Conservation (phyloP, 2,113 vertebrate genomes). For the Lepisosteus oculatus region DNA sequence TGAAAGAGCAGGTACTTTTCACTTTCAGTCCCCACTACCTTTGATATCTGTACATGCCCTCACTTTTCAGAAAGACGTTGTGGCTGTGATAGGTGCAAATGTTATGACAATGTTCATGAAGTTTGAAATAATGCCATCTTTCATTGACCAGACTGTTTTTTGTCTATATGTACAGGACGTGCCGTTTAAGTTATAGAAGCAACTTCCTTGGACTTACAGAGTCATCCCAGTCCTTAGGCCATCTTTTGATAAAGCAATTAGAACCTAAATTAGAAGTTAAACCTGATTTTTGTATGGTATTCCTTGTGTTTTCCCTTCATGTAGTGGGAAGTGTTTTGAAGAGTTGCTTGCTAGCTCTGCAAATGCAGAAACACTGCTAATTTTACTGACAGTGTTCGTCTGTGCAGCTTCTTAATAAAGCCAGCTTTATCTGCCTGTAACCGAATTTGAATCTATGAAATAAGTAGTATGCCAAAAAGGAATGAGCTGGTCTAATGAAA, state of each 20-base stretch:
- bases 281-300: constrained; percentile 21
- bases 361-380: constrained; percentile 15
- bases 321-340: constrained; percentile 24
- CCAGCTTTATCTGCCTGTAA: constrained; percentile 39
- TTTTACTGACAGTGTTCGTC: constrained; percentile 33
- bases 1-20: too few species aligned
- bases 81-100: too few species aligned
- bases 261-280: constrained; percentile 31
- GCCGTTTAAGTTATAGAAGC: constrained; percentile 29
- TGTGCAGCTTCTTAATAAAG: constrained; percentile 39
- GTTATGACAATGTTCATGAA: too few species aligned
- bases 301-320: constrained; percentile 18
- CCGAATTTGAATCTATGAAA: constrained; percentile 44
- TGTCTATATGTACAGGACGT: too few species aligned
- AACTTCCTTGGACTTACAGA: constrained; percentile 14
- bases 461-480: constrained; percentile 48
- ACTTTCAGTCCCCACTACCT: too few species aligned
- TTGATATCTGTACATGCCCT: too few species aligned
- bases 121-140: too few species aligned
- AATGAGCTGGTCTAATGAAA: constrained; percentile 58
- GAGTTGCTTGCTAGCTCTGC: constrained; percentile 9
- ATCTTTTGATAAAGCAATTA: constrained; percentile 53
- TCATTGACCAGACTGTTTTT: too few species aligned
- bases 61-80: too few species aligned
- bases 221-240: constrained; percentile 32